A percentile compares a stretch with the other conserved stretches of the same genome.
These are phyloP conservation scores for Herminia tarsipennalis DNA, from an alignment of 2,888 invertebrate genomes.

Conservation along the genomic window DNA sequence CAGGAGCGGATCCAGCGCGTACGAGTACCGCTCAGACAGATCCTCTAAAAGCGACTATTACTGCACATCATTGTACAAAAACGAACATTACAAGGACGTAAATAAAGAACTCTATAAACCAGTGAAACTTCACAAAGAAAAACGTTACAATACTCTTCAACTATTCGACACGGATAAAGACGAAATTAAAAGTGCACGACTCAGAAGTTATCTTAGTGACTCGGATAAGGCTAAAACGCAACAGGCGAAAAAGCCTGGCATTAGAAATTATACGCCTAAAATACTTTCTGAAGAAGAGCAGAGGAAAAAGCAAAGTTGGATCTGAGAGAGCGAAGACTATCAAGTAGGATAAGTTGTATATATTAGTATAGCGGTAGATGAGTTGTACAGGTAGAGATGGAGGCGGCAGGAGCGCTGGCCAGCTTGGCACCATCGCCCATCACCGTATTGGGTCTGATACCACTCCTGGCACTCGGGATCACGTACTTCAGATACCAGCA, in stretches of 20 bases:
- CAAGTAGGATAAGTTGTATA: conserved; percentile 81
- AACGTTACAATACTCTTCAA: conserved; percentile 72
- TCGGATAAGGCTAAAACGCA: conserved; percentile 74
- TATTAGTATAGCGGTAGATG: conserved; percentile 79
- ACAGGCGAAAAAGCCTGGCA: conserved; percentile 83
- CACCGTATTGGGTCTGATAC: conserved; percentile 90
- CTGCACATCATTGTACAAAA: conserved; percentile 79
- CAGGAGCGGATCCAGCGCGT: conserved; percentile 76
- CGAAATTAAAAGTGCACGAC: conserved; percentile 64
- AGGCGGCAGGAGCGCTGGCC: conserved; percentile 82
- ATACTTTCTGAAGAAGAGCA: conserved; percentile 86
- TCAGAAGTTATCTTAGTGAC: conserved; percentile 72
- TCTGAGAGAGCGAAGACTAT: conserved; percentile 81
- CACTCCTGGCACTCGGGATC: conserved; percentile 92
- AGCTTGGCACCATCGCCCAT: conserved; percentile 87
- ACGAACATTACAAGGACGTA: conserved; percentile 79
- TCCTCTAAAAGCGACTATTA: conserved; percentile 76
- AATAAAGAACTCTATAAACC: conserved; percentile 82
- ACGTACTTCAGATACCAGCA: conserved; percentile 92
- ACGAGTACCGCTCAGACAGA: conserved; percentile 73
- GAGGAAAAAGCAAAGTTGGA: conserved; percentile 87
- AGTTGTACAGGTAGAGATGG: conserved; percentile 68
- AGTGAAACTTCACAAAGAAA: conserved; percentile 80
- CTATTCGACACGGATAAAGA: conserved; percentile 72
- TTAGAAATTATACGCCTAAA: conserved; percentile 90